A percentile compares a stretch with the other conserved stretches of the same genome.
phyloP scores from a whole-genome alignment of 2,797 vertebrate species.

The Argentina silus region DNA sequence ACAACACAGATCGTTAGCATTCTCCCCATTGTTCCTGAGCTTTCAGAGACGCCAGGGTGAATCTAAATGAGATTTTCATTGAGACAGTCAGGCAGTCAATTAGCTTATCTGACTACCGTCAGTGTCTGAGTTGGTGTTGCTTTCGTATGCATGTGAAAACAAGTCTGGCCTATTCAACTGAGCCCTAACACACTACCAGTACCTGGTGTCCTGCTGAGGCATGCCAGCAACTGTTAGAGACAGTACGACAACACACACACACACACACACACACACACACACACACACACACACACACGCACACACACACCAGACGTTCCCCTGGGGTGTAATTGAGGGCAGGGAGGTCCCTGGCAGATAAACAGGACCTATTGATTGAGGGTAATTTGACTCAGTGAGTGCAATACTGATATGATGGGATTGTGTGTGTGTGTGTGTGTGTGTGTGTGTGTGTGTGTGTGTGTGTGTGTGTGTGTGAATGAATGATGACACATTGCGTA shows the following conservation, averaged over 20 bases:
- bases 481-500: constrained; percentile 42
- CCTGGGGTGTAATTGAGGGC: constrained; percentile 60
- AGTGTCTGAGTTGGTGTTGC: neutral
- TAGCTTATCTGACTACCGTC: neutral
- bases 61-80: neutral
- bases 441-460: constrained; percentile 38
- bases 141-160: neutral
- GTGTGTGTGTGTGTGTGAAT: constrained; percentile 19
- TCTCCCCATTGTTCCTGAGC: neutral
- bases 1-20: neutral
- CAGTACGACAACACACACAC: too few relatives aligned
- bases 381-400: constrained; percentile 46
- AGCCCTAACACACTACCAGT: too few relatives aligned
- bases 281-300: too few relatives aligned
- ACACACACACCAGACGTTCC: constrained; percentile 8
- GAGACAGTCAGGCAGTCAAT: neutral
- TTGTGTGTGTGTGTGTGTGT: neutral
- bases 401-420: constrained; percentile 15
- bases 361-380: constrained; percentile 73
- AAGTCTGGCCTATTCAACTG: too few relatives aligned
- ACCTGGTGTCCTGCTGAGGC: too few relatives aligned
- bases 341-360: constrained; percentile 63
- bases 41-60: neutral
- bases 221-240: too few relatives aligned
- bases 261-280: too few relatives aligned